A percentile compares a stretch with the other conserved stretches of the same genome.
Evolutionary conservation across 1,140 invertebrate species (phyloP).

Genomic region (Bactericera cockerelli): DNA sequence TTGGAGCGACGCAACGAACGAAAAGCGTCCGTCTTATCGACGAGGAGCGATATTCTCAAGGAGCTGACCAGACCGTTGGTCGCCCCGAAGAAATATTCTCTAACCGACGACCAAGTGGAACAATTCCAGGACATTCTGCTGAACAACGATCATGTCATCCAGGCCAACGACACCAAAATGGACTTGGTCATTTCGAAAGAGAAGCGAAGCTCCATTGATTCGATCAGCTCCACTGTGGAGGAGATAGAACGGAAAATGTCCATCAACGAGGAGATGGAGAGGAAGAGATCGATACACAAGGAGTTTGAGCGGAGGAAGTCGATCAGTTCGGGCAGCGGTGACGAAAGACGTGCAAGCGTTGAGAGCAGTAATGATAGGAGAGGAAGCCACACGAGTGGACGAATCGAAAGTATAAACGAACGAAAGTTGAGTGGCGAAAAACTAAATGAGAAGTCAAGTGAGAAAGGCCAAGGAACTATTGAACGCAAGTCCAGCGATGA

Average conservation of each 20-base stretch:
- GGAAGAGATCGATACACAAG: not conserved
- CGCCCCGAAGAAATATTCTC: not conserved
- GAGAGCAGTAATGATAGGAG: not conserved
- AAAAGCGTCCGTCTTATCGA: slow-evolving; percentile 2
- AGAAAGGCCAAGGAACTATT: too few relatives aligned
- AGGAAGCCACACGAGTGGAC: not conserved
- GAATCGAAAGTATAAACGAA: not conserved
- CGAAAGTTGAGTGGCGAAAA: not conserved
- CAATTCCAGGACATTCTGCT: not conserved
- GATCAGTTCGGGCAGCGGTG: not conserved
- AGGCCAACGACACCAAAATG: not conserved
- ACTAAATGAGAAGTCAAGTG: too few relatives aligned
- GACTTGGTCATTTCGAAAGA: slow-evolving; percentile 6
- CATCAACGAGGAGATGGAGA: not conserved
- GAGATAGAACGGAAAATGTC: slow-evolving; percentile 1
- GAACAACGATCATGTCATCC: slow-evolving; percentile 1
- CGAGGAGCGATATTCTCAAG: not conserved
- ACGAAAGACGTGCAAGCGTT: not conserved
- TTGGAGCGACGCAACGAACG: not conserved
- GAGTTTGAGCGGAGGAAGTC: not conserved
- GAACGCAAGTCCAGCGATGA: too few relatives aligned
- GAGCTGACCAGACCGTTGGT: not conserved
- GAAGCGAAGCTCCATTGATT: slow-evolving; percentile 4
- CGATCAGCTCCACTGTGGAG: not conserved
- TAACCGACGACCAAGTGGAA: not conserved